These are phyloP conservation scores for Phenacoccus solenopsis DNA, from an alignment of 1,140 invertebrate genomes.

Conservation along the genomic window DNA sequence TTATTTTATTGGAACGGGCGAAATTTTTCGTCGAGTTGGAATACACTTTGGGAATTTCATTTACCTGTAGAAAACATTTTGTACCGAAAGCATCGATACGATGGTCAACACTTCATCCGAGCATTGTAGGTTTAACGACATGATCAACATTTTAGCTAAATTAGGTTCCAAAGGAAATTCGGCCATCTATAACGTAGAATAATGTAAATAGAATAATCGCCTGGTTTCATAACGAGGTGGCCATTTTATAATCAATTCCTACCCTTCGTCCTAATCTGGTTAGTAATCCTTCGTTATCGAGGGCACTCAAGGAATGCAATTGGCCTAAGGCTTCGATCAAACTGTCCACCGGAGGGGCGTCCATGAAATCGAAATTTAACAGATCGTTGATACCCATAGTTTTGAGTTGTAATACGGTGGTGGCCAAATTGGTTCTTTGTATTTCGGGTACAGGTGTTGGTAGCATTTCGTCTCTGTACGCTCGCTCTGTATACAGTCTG, in stretches of 20 bases:
- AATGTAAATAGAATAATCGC: neutral
- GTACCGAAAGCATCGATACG: constrained; percentile 96
- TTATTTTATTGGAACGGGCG: neutral
- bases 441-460: constrained; percentile 99
- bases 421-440: constrained; percentile 93
- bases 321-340: constrained; percentile 96
- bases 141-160: constrained; percentile 97
- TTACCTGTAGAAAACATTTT: constrained; percentile 91
- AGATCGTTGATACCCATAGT: constrained; percentile 99
- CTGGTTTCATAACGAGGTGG: neutral
- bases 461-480: constrained; percentile 97
- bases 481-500: constrained; percentile 94
- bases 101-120: constrained; percentile 98
- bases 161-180: constrained; percentile 98
- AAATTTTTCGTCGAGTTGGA: neutral
- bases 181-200: constrained; percentile 81
- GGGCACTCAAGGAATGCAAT: constrained; percentile 88
- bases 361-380: constrained; percentile 99
- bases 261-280: constrained; percentile 82
- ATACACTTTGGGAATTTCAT: neutral
- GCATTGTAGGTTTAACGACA: constrained; percentile 97
- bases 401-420: constrained; percentile 88
- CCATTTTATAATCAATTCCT: constrained; percentile 28
- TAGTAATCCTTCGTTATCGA: constrained; percentile 92
- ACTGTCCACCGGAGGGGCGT: constrained; percentile 93